Base-by-base conservation (phyloP, 1,140 invertebrate species). In the Littorina saxatilis region DNA sequence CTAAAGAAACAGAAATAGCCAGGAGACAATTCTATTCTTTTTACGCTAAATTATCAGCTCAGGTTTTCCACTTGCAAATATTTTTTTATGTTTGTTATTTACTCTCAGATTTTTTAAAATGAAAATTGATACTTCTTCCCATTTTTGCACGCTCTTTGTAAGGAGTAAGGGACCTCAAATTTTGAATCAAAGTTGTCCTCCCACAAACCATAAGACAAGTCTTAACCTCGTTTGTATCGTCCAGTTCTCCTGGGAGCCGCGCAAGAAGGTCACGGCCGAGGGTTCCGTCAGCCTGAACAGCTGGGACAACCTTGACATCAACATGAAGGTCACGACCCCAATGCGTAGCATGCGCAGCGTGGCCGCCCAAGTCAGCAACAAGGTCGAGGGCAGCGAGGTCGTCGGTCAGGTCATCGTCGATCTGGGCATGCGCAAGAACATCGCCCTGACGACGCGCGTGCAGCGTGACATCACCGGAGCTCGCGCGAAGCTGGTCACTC, bases 281-380 rank as follows among this genome's bases (percentile, higher is more conserved):
- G 70, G 70, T 3, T 73, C 70, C 39, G n/a, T 50, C 40, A 29
- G 13, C 40, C 3, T 50, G 3, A 73, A 73, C 70, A 73, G 29
- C 70, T 73, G 70, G 70, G 70, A 73, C 37, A 27, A 79, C 77
- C 58, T 79, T 39, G 77, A 79, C 58, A 47, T 79, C 52, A 79
- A 37, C 40, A 40, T 39, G 77, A 61, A 39, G 39, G 77, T 66
- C 37, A 63, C 77, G 23, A 63, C 77, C 27, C 77, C 77, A 3
- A 37, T 68, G 20, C 20, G 55, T 0, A n/a, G 77, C 29, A 29
- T 79, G 40, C 58, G 63, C 58, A 61, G 15, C 20, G 2, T 79
- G 55, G 55, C 52, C 20, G 61, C 61, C 0, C 20, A 79, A 29
- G n/a, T 79, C 23, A 66, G 50, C 77, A 61, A 39, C 61, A 66